Base-by-base conservation (phyloP, 2,888 invertebrate genomes). In the Halocaridina rubra region DNA sequence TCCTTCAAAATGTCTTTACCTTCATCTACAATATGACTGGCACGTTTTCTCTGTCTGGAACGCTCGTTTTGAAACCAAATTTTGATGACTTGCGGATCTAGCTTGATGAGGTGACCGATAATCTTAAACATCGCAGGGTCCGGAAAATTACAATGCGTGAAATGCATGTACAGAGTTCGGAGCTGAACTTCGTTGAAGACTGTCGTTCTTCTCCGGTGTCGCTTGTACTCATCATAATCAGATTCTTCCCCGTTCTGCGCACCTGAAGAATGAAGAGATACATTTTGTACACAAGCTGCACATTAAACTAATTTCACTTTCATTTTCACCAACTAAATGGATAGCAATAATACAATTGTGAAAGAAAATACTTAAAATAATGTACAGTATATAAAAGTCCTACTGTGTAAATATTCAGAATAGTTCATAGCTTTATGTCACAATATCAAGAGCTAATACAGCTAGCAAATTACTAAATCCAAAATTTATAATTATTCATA, bases 21-120 rank as follows among this genome's bases (percentile, higher is more conserved):
- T 78, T 84, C 84, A 61, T 84, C 84, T 3, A 84, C 46, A 27
- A 79, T 79, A 27, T 84, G 84, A 1, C 59, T 71, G 3, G 86
- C 88, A 30, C 86, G 53, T 67, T 84, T 88, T 53, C 88, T 72
- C 75, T 88, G 88, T 39, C 88, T 84, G 1, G 88, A 88, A 29
- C 88, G 30, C 59, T 88, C 88, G 77, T 88, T 88, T 81, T 88
- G 88, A 67, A 88, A 88, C 88, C 88, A 88, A 7, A 88, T 88
- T 71, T 88, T 88, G 79, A 88, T 88, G 57, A 88, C 88, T 22
- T 85, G 85, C 1, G 88, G 82, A 64, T 86, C 86, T 27, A 88
- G 64, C 13, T 85, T 79, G 10, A 82, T 86, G 27, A 88, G 78
- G 19, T 81, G 79, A 30, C 85, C 86, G 32, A 88, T 82, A 27